Percentiles rank a stretch among this genome's conserved stretches.
Conservation (phyloP, 2,113 vertebrate species). For the Pteruthius melanotis region DNA sequence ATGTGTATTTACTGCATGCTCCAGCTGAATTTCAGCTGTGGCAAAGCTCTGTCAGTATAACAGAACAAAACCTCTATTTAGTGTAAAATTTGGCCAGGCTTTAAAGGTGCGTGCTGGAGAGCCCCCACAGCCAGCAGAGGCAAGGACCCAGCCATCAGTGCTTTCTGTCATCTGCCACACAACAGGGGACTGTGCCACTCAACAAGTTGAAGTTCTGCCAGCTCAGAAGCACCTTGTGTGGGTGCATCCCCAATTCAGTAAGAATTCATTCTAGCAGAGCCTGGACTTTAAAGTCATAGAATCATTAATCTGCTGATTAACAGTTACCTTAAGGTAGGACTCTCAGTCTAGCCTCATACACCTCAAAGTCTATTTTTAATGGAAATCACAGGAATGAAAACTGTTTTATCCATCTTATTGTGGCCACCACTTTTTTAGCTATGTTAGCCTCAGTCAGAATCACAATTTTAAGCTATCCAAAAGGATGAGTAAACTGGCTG, state of each 20-base stretch:
- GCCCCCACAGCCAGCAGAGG: not conserved
- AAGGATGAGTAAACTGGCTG: not conserved
- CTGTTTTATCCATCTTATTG: not conserved
- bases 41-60: not conserved
- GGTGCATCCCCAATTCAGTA: not conserved
- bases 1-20: not conserved
- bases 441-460: not conserved
- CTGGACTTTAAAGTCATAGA: not conserved
- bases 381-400: not conserved
- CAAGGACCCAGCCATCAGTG: not conserved
- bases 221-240: not conserved
- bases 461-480: not conserved
- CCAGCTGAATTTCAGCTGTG: not conserved
- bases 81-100: not conserved
- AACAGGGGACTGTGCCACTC: not conserved
- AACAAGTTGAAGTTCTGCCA: not conserved
- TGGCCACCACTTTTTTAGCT: not conserved
- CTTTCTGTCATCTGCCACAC: not conserved
- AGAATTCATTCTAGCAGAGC: not conserved
- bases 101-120: not conserved
- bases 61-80: conserved; percentile 9
- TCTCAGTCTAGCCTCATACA: not conserved
- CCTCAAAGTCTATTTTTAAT: not conserved
- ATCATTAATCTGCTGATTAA: not conserved
- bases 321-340: not conserved